Conservation (phyloP, 2,797 vertebrate species). For the Siniperca obscura region DNA sequence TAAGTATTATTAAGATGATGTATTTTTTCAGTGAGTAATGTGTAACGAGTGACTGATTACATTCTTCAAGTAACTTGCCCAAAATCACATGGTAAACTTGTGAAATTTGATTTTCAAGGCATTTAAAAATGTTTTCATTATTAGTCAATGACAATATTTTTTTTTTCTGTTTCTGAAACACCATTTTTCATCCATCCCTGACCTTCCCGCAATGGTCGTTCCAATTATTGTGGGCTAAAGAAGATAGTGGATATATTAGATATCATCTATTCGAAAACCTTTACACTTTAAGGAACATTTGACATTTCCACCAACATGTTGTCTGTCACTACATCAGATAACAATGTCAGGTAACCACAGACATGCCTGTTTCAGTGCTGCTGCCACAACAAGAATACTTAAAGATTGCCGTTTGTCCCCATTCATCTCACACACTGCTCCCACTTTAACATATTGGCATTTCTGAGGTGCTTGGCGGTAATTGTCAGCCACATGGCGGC, state of each 20-base stretch:
- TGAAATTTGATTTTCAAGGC: background rate
- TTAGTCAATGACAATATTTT: background rate
- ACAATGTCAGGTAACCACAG: constrained; percentile 26
- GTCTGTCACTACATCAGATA: constrained; percentile 33
- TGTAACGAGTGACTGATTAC: background rate
- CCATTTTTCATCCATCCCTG: background rate
- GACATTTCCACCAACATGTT: constrained; percentile 46
- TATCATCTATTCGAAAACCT: constrained; percentile 9
- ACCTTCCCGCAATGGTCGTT: background rate
- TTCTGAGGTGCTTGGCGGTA: constrained; percentile 83
- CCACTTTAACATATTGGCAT: constrained; percentile 86
- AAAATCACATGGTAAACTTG: background rate
- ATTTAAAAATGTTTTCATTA: background rate
- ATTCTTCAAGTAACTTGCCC: background rate
- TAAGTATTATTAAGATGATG: background rate
- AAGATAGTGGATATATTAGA: background rate
- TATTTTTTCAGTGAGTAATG: background rate
- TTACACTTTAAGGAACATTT: constrained; percentile 27
- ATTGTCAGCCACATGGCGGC: constrained; percentile 82
- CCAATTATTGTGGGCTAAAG: background rate
- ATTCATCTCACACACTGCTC: constrained; percentile 76
- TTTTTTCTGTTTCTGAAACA: background rate
- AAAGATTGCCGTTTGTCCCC: constrained; percentile 67
- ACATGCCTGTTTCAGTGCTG: constrained; percentile 21
- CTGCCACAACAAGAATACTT: constrained; percentile 49